Evolutionary conservation across 2,888 invertebrate genomes (phyloP), one percentile per base, ranked within the genome.

Genomic region (Ischnus inquisitorius): DNA sequence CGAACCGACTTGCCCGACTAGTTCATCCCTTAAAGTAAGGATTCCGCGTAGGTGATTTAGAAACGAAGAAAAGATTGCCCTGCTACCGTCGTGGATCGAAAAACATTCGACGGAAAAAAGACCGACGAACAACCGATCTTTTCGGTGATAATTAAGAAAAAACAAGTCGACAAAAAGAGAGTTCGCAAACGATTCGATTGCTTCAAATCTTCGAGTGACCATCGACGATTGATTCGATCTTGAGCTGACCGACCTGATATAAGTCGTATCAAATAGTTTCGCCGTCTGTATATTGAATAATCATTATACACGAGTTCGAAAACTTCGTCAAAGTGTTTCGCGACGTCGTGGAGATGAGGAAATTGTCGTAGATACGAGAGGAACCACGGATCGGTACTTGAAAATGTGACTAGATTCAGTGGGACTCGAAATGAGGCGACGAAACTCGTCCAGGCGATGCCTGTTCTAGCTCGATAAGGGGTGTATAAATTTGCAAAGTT

Each of bases 261-360:
- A 62, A 69, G 46, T 78, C 60, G 39, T n/a, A n/a, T n/a, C n/a
- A n/a, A n/a, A n/a, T n/a, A 34, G 14, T 34, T 57, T 54, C 67
- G n/a, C 69, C 57, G 43, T 43, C 16, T 43, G 51, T 60, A 76
- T 78, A 81, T 78, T 78, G 78, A 84, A 82, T 79, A 71, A 84
- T 79, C 75, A 74, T 69, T 12, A 4, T 54, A 78, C 34, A 25
- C 14, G 22, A 10, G 19, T 43, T 77, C 78, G n/a, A 39, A 65
- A 84, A 80, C 72, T 80, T 71, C 74, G 75, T 71, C 81, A 75
- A 71, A 81, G 81, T 84, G 80, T 64, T 78, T 72, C 71, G 64
- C 69, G 25, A 51, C 69, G 69, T 28, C 68, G 68, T 46, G 51
- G 28, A 34, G 39, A 39, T n/a, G 64, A 48, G 57, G 75, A 79